Evolutionary conservation across 2,113 vertebrate genomes (phyloP).

Genomic region (Mystacornis crossleyi): DNA sequence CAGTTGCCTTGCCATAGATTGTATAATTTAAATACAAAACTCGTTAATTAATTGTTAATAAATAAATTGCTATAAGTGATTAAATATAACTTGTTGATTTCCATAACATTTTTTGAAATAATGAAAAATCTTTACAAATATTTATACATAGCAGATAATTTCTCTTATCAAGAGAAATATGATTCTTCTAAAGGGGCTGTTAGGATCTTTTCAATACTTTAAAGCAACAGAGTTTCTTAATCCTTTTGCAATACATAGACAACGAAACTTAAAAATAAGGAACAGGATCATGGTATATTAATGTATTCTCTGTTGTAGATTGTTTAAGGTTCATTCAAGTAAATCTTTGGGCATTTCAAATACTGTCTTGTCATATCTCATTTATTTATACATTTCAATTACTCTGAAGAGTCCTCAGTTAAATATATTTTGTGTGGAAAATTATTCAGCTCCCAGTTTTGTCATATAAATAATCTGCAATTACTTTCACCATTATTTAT

Average conservation of each 20-base stretch:
- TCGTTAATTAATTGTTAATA: not conserved
- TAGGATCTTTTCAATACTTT: not conserved
- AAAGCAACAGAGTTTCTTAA: not conserved
- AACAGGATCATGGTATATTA: not conserved
- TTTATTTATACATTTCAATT: not conserved
- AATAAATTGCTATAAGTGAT: not conserved
- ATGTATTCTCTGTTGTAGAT: not conserved
- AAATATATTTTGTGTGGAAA: not conserved
- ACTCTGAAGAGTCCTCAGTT: not conserved
- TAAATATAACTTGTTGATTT: not conserved
- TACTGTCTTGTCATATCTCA: not conserved
- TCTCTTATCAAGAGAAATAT: not conserved
- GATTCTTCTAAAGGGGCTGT: not conserved
- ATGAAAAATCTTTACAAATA: not conserved
- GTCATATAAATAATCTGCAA: not conserved
- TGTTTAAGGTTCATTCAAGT: not conserved
- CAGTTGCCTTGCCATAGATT: not conserved
- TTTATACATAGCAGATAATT: not conserved
- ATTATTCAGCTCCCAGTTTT: not conserved
- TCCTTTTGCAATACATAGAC: not conserved
- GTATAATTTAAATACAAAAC: not conserved
- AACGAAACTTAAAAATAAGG: not conserved
- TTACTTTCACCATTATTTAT: not conserved
- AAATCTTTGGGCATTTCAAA: not conserved
- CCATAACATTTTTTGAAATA: constrained; percentile 23